These are phyloP conservation scores for Theristicus caerulescens DNA, from an alignment of 2,113 vertebrate genomes.

Conservation along the genomic window DNA sequence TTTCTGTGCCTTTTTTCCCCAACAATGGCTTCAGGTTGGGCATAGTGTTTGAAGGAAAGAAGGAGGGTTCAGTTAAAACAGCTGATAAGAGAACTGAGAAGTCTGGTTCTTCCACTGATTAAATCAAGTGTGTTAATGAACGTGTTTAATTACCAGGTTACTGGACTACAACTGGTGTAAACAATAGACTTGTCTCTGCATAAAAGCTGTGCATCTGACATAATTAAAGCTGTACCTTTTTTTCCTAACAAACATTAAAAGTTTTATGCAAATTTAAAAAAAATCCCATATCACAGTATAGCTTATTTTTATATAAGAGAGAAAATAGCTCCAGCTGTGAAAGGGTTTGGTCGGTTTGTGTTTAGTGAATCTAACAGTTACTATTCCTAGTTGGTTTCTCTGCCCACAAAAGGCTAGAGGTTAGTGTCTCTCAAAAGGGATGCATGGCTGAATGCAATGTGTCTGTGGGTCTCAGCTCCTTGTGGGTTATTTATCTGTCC, in stretches of 20 bases:
- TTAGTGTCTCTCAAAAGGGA: not conserved
- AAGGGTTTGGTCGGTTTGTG: not conserved
- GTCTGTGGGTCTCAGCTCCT: not conserved
- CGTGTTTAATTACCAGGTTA: not conserved
- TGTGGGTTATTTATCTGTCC: not conserved
- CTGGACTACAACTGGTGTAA: not conserved
- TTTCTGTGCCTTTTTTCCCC: not conserved
- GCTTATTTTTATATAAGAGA: not conserved
- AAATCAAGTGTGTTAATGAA: not conserved
- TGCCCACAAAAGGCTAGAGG: accelerated
- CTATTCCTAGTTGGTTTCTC: not conserved
- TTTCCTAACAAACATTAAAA: not conserved
- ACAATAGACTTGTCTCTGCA: not conserved
- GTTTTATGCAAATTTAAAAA: not conserved
- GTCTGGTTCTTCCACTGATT: not conserved
- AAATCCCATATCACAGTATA: not conserved
- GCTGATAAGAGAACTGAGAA: not conserved
- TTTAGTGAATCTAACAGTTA: not conserved
- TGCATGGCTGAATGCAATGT: accelerated
- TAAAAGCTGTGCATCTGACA: not conserved
- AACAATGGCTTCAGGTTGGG: not conserved
- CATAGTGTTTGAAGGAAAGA: not conserved
- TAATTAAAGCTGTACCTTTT: not conserved
- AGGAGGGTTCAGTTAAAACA: not conserved
- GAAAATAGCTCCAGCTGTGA: not conserved